Evolutionary conservation across 2,888 invertebrate species (phyloP), one percentile per base, ranked within the genome.

Genomic region (Keiferia lycopersicella): DNA sequence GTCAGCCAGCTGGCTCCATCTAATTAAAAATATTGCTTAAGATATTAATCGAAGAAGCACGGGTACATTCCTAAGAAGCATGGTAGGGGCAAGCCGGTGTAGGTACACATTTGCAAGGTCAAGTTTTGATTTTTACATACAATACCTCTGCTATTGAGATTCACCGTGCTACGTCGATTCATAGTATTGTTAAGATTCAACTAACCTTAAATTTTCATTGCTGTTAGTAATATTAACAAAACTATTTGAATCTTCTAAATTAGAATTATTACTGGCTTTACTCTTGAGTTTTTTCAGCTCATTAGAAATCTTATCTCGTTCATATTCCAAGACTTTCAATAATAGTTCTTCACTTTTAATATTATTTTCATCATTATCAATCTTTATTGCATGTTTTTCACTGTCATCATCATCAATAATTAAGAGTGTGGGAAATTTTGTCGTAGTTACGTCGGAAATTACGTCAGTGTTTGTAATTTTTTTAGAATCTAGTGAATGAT

Each of bases 181-280:
- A 30, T 30, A 30, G 30, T 30, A 30, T 4, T 30, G 6, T 8
- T 34, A 8, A 34, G 8, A 34, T 34, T 34, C 2, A 41, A 41
- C 41, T 41, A 14, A 41, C 41, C 41, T 41, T 41, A n/a, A 41
- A n/a, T 41, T 8, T 41, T 41, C 14, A n/a, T 41, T 41, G 14
- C 3, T 2, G 8, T 34, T 8, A 34, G 34, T 34, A 8, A 4
- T 8, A 8, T 34, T 1, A 4, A 56, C 4, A 34, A 34, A 4
- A n/a, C 14, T 56, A 1, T 56, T 30, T 53, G 70, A 1, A 65
- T 57, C 72, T 73, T 57, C 38, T 16, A 18, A 16, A 1, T 16
- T 34, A 3, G 18, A 57, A 39, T 1, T 30, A 1, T 30, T 56
- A 11, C 14, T 39, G 7, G 18, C 12, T 38, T 18, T 2, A 10